Evolutionary conservation across 1,140 invertebrate genomes (phyloP), one percentile per base, ranked within the genome.

Genomic region (Anagrus nilaparvatae): DNA sequence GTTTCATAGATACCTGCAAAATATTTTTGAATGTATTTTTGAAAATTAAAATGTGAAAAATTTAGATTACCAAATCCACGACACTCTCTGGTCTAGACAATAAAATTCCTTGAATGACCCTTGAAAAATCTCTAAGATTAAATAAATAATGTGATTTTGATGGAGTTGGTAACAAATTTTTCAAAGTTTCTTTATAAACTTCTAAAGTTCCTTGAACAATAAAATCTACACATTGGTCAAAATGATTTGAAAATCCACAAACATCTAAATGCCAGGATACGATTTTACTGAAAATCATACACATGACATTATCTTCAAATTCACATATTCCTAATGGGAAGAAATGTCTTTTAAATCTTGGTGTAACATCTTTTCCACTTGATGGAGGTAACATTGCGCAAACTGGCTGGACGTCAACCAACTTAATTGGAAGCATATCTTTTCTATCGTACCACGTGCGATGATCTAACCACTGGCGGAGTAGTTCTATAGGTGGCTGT

Each of bases 111-210:
- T 88, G 81, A 53, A 97, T 82, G 10, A 97, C 90, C 57, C 90
- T 73, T 3, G 88, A 87, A 63, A 95, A 95, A 63, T 97, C 94
- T 55, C 91, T 70, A 42, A 97, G 70, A 70, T 96, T 97, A 65
- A 97, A 97, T 1, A 94, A 73, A 63, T 97, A 96, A 69, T 95
- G 91, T 2, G 87, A 93, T 59, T 95, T 94, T 2, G 85, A 72
- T 0, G 85, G 85, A 1, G 90, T 96, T 3, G 93, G 92, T 34
- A 96, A 63, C n/a, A 97, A 72, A 67, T 86, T 78, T 9, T 71
- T 60, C 49, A 85, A 75, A 19, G 85, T 83, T 50, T 81, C 68
- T 59, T 91, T 89, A 63, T 95, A 96, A 2, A 96, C 72, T 40
- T 82, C 76, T 24, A 97, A 65, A 2, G 91, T 96, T 1, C 81